Percentiles rank a stretch among this genome's conserved stretches.
phyloP scores from a whole-genome alignment of 1,140 invertebrate genomes.

The Fopius arisanus region DNA sequence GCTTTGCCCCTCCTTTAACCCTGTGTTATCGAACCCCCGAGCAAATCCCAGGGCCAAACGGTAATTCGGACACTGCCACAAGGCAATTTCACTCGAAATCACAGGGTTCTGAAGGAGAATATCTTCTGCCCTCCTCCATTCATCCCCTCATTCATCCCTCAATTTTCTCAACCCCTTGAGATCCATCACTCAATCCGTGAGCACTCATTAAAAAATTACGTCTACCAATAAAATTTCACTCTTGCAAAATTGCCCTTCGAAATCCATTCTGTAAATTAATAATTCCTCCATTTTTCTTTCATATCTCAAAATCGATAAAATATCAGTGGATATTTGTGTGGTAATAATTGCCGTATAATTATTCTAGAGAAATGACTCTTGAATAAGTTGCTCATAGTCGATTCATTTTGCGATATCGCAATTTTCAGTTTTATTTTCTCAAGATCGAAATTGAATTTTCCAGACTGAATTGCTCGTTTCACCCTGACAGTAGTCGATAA shows the following conservation, averaged over 20 bases:
- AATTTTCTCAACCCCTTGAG: too few relatives aligned
- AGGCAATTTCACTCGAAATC: not conserved
- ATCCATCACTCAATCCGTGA: too few relatives aligned
- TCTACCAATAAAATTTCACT: too few relatives aligned
- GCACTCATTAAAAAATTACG: too few relatives aligned
- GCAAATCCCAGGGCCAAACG: conserved; percentile 43
- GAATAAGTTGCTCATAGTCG: not conserved
- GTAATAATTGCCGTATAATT: too few relatives aligned
- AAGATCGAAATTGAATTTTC: not conserved
- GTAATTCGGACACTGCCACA: conserved; percentile 37
- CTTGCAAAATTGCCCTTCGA: too few relatives aligned
- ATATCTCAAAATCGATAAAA: too few relatives aligned
- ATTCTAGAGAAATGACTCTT: not conserved
- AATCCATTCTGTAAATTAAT: too few relatives aligned
- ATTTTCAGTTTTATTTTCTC: not conserved
- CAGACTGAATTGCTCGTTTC: not conserved
- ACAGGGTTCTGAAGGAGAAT: not conserved
- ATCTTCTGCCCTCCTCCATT: not conserved
- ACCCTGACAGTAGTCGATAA: not conserved
- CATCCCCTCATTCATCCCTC: too few relatives aligned
- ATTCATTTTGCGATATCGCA: not conserved
- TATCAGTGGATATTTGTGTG: too few relatives aligned
- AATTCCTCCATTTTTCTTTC: too few relatives aligned
- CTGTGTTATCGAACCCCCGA: conserved; percentile 47
- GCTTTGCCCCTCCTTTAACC: not conserved